Conservation (phyloP, 2,113 vertebrate genomes). For the Pygoscelis antarcticus region DNA sequence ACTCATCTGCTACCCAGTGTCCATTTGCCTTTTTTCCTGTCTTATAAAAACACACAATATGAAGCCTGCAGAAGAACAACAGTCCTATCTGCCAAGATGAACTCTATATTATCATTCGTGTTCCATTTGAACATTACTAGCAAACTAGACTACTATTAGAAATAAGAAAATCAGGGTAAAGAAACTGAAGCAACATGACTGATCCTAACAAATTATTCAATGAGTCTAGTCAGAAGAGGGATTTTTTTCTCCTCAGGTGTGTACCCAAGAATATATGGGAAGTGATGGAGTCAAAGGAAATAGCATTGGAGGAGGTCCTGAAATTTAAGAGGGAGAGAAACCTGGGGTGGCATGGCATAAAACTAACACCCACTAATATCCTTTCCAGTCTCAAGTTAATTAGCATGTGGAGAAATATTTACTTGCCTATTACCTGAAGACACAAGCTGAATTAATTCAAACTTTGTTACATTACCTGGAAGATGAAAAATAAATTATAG, state of each 20-base stretch:
- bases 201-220: neutral
- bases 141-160: neutral
- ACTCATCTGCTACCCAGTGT: constrained; percentile 40
- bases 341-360: neutral
- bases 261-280: neutral
- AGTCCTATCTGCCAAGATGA: neutral
- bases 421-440: constrained; percentile 72
- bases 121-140: neutral
- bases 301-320: neutral
- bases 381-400: neutral
- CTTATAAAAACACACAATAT: neutral
- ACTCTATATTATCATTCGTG: neutral
- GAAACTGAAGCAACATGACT: neutral
- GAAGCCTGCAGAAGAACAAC: neutral
- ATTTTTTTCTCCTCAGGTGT: neutral
- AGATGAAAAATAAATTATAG: constrained; percentile 19
- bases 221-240: neutral
- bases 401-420: constrained; percentile 4
- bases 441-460: constrained; percentile 79
- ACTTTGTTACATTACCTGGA: constrained; percentile 72
- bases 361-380: neutral
- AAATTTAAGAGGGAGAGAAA: neutral
- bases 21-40: neutral
- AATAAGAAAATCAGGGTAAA: neutral
- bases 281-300: neutral